A percentile compares a stretch with the other conserved stretches of the same genome.
Conservation (phyloP, 2,888 invertebrate genomes). For the Agapostemon virescens region DNA sequence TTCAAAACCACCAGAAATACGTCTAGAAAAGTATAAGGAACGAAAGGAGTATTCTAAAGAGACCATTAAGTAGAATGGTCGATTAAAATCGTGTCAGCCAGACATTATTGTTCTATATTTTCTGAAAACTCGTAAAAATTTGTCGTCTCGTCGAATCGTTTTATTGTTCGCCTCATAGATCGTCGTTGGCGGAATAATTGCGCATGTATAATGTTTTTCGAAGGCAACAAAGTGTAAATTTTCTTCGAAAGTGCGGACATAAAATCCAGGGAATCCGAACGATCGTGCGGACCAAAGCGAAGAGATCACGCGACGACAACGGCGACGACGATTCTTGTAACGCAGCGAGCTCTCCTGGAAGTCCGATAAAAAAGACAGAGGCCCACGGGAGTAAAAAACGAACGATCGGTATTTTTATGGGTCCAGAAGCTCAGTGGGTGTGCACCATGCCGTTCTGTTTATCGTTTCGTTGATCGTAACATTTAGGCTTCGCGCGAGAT, state of each 20-base stretch:
- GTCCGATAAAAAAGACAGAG: conserved; percentile 36
- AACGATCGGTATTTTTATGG: conserved; percentile 55
- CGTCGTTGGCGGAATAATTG: background rate
- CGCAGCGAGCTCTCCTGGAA: conserved; percentile 28
- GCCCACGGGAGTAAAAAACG: conserved; percentile 35
- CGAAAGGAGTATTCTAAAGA: too few relatives aligned
- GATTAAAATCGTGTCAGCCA: background rate
- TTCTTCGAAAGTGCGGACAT: background rate
- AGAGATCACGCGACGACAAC: conserved; percentile 21
- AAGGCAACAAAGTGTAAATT: background rate
- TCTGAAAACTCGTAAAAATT: background rate
- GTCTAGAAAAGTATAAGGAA: background rate
- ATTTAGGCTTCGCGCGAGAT: conserved; percentile 30
- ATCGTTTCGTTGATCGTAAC: conserved; percentile 49
- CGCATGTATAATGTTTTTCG: background rate
- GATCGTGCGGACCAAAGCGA: conserved; percentile 13
- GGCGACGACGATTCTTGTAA: conserved; percentile 17
- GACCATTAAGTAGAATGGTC: background rate
- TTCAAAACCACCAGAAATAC: background rate
- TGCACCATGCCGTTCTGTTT: conserved; percentile 42
- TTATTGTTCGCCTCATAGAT: background rate
- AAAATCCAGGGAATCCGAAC: background rate
- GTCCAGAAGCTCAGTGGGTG: conserved; percentile 41
- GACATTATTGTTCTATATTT: background rate
- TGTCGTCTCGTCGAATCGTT: background rate